Evolutionary conservation across 2,888 invertebrate genomes (phyloP).

Genomic region (Cremastinae sp.): DNA sequence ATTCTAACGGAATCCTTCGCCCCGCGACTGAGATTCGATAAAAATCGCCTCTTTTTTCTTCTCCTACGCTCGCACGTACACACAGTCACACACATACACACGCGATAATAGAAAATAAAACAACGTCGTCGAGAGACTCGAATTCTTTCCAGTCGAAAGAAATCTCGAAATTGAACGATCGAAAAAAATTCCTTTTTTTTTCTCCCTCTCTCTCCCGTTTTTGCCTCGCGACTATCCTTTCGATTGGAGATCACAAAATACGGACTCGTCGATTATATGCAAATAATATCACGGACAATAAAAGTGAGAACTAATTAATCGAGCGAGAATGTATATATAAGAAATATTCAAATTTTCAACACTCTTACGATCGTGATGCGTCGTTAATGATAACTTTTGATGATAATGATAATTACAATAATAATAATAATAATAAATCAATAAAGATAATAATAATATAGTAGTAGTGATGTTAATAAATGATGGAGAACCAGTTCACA

Average conservation of each 20-base stretch:
- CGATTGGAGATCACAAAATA: slow-evolving; percentile 40
- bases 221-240: slow-evolving; percentile 1
- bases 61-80: no score
- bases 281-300: slow-evolving; percentile 56
- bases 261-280: slow-evolving; percentile 39
- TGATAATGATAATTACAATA: slow-evolving; percentile 40
- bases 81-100: slow-evolving; percentile 46
- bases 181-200: not conserved
- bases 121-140: not conserved
- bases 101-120: slow-evolving; percentile 40
- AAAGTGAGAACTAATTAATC: slow-evolving; percentile 36
- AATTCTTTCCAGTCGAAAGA: not conserved
- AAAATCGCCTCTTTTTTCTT: no score
- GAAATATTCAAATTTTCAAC: slow-evolving; percentile 19
- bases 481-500: slow-evolving; percentile 51
- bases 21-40: slow-evolving; percentile 47
- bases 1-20: slow-evolving; percentile 49
- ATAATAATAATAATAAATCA: slow-evolving; percentile 49
- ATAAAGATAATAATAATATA: slow-evolving; percentile 55
- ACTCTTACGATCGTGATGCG: slow-evolving; percentile 2
- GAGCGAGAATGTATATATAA: slow-evolving; percentile 44
- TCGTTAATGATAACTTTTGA: not conserved
- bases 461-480: slow-evolving; percentile 32
- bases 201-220: not conserved
- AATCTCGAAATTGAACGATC: slow-evolving; percentile 5